A percentile compares a stretch with the other conserved stretches of the same genome.
Evolutionary conservation across 2,888 invertebrate genomes (phyloP).

Genomic region (Halictus quadricinctus): DNA sequence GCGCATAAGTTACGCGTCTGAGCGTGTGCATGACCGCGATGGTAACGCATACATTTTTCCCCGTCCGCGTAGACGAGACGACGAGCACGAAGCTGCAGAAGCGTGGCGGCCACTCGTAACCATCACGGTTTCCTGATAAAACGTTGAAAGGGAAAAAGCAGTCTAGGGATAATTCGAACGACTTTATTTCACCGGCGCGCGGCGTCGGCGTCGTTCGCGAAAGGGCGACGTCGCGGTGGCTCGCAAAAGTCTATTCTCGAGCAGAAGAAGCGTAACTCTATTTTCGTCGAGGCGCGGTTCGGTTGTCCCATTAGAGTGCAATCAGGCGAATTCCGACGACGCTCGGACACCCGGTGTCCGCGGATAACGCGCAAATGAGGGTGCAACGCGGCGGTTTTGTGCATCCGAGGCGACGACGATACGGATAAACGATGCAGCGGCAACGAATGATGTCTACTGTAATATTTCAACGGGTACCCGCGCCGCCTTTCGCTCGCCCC

Average conservation of each 20-base stretch:
- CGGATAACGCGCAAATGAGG: conserved; percentile 50
- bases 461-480: conserved; percentile 70
- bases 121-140: not conserved
- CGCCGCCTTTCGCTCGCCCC: conserved; percentile 33
- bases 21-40: conserved; percentile 8
- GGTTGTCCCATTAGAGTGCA: conserved; percentile 68
- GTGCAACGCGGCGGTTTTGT: conserved; percentile 66
- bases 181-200: conserved; percentile 48
- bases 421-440: conserved; percentile 68
- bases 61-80: not conserved
- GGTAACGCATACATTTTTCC: conserved; percentile 53
- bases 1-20: conserved; percentile 55
- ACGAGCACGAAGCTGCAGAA: not conserved
- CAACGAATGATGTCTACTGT: conserved; percentile 72
- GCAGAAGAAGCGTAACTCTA: conserved; percentile 37
- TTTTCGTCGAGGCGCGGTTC: conserved; percentile 35
- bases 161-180: conserved; percentile 71
- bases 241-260: conserved; percentile 19
- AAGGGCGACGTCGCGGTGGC: conserved; percentile 41
- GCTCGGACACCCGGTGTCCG: conserved; percentile 7
- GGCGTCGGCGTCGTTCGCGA: conserved; percentile 39
- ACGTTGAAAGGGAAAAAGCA: conserved; percentile 52
- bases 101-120: not conserved
- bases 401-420: conserved; percentile 58
- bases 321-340: conserved; percentile 52